phyloP scores from a whole-genome alignment of 1,140 invertebrate genomes.

The Acromyrmex charruanus region DNA sequence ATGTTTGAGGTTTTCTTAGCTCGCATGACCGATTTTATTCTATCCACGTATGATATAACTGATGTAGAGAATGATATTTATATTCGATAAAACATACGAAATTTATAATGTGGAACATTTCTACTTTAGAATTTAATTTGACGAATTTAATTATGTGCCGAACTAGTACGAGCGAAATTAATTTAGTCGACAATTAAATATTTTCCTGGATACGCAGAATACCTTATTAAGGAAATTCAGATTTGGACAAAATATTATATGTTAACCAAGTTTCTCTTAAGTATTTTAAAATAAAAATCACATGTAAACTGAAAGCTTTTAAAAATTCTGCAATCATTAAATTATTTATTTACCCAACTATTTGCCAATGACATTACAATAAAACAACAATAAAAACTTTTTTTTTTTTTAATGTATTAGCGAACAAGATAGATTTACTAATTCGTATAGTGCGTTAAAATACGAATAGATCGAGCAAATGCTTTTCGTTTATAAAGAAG shows the following conservation, averaged over 20 bases:
- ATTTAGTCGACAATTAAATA: conserved; percentile 31
- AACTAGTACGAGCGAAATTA: conserved; percentile 34
- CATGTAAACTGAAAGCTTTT: neutral
- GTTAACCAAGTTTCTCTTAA: neutral
- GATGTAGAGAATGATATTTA: conserved; percentile 39
- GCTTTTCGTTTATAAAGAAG: conserved; percentile 71
- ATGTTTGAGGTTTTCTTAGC: conserved; percentile 36
- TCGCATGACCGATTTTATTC: conserved; percentile 45
- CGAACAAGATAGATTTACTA: conserved; percentile 22
- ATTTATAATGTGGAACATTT: conserved; percentile 14
- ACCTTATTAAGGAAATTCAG: conserved; percentile 3
- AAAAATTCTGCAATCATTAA: neutral
- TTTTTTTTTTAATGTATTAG: neutral
- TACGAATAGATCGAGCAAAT: conserved; percentile 66
- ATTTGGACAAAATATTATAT: neutral
- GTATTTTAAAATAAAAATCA: conserved; percentile 20
- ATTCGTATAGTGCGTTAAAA: conserved; percentile 51
- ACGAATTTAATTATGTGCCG: conserved; percentile 19
- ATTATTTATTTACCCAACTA: neutral
- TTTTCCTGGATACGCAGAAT: conserved; percentile 22
- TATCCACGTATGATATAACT: conserved; percentile 12
- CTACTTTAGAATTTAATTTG: conserved; percentile 34
- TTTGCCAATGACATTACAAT: neutral
- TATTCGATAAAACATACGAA: conserved; percentile 44
- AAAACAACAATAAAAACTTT: conserved; percentile 10